phyloP scores from a whole-genome alignment of 2,113 vertebrate species.

The Neolamprologus kungweensis region DNA sequence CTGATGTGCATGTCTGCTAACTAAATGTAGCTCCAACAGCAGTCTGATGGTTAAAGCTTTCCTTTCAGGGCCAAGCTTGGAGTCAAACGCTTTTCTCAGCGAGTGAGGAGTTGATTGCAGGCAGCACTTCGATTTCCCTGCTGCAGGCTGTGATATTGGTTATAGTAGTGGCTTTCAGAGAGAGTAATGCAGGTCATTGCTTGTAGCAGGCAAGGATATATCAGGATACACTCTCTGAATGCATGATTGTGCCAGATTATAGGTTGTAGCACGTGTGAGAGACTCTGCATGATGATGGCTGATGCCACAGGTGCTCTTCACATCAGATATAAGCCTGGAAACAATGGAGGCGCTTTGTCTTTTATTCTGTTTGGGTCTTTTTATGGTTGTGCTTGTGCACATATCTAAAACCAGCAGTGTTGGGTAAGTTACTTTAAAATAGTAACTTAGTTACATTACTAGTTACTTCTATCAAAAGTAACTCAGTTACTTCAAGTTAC shows the following conservation, averaged over 20 bases:
- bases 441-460: too few relatives aligned
- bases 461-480: too few relatives aligned
- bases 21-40: not conserved
- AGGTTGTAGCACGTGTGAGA: not conserved
- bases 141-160: not conserved
- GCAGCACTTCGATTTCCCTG: not conserved
- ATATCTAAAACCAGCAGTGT: accelerated
- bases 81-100: not conserved
- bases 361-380: not conserved
- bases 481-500: too few relatives aligned
- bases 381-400: not conserved
- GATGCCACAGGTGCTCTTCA: not conserved
- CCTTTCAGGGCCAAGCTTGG: not conserved
- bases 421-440: too few relatives aligned
- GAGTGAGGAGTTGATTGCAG: not conserved
- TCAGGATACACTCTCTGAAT: not conserved
- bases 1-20: not conserved
- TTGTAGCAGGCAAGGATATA: not conserved
- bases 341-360: accelerated
- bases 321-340: not conserved
- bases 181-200: not conserved
- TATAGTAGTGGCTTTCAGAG: not conserved
- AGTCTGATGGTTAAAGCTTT: not conserved
- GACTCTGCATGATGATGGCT: not conserved
- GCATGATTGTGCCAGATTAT: not conserved